Percentiles rank a stretch among this genome's conserved stretches.
phyloP scores from a whole-genome alignment of 2,797 vertebrate species.

The Poecile montanus region DNA sequence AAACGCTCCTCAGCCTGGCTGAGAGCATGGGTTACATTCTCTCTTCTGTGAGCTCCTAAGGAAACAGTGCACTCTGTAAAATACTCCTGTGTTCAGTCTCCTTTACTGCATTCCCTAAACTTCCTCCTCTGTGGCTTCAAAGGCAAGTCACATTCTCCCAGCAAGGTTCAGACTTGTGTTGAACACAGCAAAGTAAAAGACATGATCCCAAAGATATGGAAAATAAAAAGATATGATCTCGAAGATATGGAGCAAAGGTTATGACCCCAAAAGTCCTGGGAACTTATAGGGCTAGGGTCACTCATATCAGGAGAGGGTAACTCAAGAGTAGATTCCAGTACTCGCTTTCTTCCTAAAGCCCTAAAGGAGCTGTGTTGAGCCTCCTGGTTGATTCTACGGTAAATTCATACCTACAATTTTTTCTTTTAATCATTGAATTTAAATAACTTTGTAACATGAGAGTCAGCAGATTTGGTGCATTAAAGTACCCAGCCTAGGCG shows the following conservation, averaged over 20 bases:
- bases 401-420: background rate
- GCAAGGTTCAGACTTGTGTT: background rate
- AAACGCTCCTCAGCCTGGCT: background rate
- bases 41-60: background rate
- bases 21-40: background rate
- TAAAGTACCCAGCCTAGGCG: background rate
- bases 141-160: background rate
- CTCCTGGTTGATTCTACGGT: background rate
- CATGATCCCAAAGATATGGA: background rate
- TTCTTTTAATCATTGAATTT: background rate
- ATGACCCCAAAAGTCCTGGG: background rate
- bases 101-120: background rate
- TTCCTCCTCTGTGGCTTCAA: background rate
- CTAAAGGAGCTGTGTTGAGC: background rate
- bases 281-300: background rate
- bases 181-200: background rate
- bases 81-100: background rate
- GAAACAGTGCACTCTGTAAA: background rate
- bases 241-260: background rate
- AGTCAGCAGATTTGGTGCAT: background rate
- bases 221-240: background rate
- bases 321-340: background rate
- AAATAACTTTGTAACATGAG: background rate
- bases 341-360: background rate
- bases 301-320: background rate